A percentile compares a stretch with the other conserved stretches of the same genome.
Evolutionary conservation across 2,797 vertebrate species (phyloP).

Genomic region (Poliocrania exsul): DNA sequence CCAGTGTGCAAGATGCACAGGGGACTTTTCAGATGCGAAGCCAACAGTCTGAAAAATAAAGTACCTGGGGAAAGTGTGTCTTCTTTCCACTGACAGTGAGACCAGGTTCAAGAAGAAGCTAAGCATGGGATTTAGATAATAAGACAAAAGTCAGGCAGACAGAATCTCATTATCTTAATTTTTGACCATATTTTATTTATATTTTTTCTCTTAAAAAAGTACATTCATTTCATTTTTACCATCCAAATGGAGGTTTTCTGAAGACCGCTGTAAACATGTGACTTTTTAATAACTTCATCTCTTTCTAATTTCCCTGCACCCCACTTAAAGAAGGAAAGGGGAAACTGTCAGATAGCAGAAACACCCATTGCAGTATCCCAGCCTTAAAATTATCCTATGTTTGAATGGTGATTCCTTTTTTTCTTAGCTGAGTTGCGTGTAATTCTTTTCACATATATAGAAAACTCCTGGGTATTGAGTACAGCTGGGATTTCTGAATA

Average conservation of each 20-base stretch:
- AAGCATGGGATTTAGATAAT: neutral
- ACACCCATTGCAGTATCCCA: neutral
- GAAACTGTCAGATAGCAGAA: neutral
- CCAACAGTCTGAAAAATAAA: slow-evolving; percentile 58
- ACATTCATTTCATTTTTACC: neutral
- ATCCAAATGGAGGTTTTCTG: neutral
- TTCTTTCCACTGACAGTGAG: slow-evolving; percentile 24
- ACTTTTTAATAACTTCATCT: neutral
- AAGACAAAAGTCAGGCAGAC: neutral
- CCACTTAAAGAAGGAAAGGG: neutral
- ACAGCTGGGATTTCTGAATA: slow-evolving; percentile 68
- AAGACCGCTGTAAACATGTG: neutral
- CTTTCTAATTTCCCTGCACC: neutral
- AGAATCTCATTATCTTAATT: neutral
- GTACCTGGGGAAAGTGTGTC: slow-evolving; percentile 39
- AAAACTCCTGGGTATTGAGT: slow-evolving; percentile 44
- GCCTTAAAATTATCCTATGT: neutral
- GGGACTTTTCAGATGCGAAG: slow-evolving; percentile 48
- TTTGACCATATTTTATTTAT: neutral
- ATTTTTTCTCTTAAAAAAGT: neutral
- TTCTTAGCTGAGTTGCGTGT: neutral
- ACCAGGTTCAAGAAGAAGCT: slow-evolving; percentile 31
- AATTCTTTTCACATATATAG: slow-evolving; percentile 62
- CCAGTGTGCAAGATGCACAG: slow-evolving; percentile 30
- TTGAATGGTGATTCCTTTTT: slow-evolving; percentile 2